phyloP scores from a whole-genome alignment of 2,888 invertebrate genomes.

The Leptopilina syphax region DNA sequence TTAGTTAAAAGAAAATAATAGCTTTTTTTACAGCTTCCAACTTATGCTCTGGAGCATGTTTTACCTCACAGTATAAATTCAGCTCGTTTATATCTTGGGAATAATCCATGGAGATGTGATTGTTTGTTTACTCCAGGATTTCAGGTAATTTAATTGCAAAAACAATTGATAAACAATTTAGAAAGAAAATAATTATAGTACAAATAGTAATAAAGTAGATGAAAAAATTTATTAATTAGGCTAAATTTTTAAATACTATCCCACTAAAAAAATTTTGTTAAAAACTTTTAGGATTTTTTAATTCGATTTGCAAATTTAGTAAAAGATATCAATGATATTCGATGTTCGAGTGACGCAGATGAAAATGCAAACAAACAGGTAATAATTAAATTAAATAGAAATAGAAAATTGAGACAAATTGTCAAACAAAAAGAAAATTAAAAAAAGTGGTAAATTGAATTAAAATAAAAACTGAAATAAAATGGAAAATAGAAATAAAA shows the following conservation, averaged over 20 bases:
- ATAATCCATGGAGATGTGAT: constrained; percentile 91
- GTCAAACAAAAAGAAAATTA: too few relatives aligned
- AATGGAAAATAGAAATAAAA: too few relatives aligned
- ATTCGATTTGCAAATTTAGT: constrained; percentile 83
- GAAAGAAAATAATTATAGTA: constrained; percentile 4
- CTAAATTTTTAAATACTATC: too few relatives aligned
- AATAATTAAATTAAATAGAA: constrained; percentile 49
- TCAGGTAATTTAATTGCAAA: constrained; percentile 78
- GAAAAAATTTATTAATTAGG: background rate
- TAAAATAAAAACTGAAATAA: too few relatives aligned
- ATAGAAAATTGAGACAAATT: background rate
- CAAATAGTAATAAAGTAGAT: too few relatives aligned
- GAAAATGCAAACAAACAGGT: constrained; percentile 82
- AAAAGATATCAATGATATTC: constrained; percentile 84
- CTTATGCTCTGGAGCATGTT: constrained; percentile 89
- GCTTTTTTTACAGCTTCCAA: constrained; percentile 81
- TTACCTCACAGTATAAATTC: constrained; percentile 85
- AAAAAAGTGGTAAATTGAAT: too few relatives aligned
- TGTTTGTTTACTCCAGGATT: constrained; percentile 89
- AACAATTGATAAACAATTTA: background rate
- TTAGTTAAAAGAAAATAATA: constrained; percentile 21
- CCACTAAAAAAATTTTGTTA: too few relatives aligned
- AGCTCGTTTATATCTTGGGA: constrained; percentile 83
- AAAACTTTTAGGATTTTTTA: constrained; percentile 75
- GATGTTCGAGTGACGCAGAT: constrained; percentile 83